phyloP scores from a whole-genome alignment of 2,113 vertebrate genomes.

The Myrmecobius fasciatus region DNA sequence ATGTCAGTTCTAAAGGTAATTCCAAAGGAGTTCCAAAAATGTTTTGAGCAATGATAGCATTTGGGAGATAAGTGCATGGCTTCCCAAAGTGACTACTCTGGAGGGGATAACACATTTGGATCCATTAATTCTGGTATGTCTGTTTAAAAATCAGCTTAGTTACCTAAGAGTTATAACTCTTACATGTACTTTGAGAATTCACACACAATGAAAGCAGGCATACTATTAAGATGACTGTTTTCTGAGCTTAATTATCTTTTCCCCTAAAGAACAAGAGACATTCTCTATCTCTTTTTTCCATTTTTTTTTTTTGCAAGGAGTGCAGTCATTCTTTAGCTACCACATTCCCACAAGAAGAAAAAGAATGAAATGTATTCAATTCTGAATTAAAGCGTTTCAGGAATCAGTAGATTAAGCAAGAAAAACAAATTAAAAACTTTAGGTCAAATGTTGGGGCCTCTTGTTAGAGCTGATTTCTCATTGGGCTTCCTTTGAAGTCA shows the following conservation, averaged over 20 bases:
- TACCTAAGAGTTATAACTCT: neutral
- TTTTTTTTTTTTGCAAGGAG: neutral
- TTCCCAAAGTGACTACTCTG: neutral
- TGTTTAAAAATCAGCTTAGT: neutral
- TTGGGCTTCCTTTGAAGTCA: conserved; percentile 54
- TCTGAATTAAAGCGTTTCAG: conserved; percentile 51
- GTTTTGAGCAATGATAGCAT: neutral
- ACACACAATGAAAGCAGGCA: conserved; percentile 33
- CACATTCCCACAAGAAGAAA: neutral
- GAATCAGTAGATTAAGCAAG: conserved; percentile 25
- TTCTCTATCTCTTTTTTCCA: conserved; percentile 16
- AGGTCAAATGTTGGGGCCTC: conserved; percentile 47
- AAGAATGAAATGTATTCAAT: conserved; percentile 4
- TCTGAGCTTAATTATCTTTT: conserved; percentile 21
- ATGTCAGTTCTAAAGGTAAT: neutral
- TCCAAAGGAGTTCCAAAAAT: neutral
- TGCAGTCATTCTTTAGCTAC: conserved; percentile 20
- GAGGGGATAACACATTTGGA: neutral
- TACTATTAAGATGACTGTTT: conserved; percentile 39
- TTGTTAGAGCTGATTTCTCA: conserved; percentile 20
- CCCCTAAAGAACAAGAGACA: conserved; percentile 46
- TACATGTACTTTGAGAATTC: neutral
- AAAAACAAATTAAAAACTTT: conserved; percentile 34
- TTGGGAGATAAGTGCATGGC: neutral
- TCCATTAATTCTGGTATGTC: neutral